These are phyloP conservation scores for Hystrix brachyura DNA, from an alignment of 2,113 vertebrate species.

Conservation along the genomic window DNA sequence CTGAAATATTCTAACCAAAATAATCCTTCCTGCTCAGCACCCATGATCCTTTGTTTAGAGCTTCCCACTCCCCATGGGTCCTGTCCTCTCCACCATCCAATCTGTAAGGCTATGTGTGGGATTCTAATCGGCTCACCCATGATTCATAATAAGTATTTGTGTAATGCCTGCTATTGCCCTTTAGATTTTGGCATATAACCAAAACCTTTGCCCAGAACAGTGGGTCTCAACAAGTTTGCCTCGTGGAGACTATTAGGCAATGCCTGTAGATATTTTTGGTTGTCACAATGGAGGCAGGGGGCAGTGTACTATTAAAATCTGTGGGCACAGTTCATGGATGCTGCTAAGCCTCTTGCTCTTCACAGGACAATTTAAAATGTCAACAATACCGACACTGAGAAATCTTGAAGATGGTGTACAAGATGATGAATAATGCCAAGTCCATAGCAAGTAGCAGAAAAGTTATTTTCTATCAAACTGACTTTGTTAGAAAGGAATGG, in stretches of 20 bases:
- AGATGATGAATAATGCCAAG: neutral
- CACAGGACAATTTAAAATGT: neutral
- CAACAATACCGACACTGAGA: neutral
- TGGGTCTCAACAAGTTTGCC: neutral
- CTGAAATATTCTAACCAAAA: neutral
- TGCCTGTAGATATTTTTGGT: neutral
- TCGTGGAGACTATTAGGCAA: neutral
- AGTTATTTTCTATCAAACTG: neutral
- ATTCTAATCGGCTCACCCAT: neutral
- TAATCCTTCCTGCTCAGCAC: neutral
- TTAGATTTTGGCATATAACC: slow-evolving; percentile 54
- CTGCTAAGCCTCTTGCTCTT: neutral
- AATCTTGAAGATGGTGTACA: neutral
- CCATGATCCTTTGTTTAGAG: neutral
- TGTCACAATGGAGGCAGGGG: neutral
- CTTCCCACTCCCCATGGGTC: neutral
- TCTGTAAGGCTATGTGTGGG: neutral
- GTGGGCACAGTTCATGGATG: neutral
- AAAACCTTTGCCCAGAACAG: neutral
- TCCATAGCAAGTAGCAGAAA: neutral
- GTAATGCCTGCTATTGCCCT: neutral
- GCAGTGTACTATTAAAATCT: neutral
- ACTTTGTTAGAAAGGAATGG: neutral
- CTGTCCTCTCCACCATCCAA: neutral
- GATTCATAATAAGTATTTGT: neutral